These are phyloP conservation scores for Catharus fuscescens DNA, from an alignment of 2,113 vertebrate genomes.

Conservation along the genomic window DNA sequence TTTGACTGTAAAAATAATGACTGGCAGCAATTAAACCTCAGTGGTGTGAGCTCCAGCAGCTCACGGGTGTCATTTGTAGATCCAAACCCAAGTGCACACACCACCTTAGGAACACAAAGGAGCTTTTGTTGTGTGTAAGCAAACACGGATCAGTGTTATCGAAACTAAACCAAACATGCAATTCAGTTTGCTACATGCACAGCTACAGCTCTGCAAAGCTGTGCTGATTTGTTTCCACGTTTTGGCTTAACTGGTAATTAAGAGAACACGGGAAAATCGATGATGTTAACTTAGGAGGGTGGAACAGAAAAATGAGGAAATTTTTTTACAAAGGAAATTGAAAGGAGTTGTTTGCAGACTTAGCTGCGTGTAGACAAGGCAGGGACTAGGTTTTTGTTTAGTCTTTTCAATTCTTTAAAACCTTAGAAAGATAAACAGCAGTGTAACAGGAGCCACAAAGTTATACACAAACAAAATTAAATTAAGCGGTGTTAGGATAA, in stretches of 20 bases:
- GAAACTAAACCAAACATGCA: fast-evolving
- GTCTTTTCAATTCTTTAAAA: not conserved
- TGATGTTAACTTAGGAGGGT: not conserved
- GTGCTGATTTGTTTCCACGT: not conserved
- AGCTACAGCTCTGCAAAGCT: not conserved
- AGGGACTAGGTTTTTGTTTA: not conserved
- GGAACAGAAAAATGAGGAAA: not conserved
- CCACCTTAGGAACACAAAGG: not conserved
- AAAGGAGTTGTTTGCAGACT: not conserved
- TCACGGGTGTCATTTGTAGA: fast-evolving
- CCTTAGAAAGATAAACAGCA: not conserved
- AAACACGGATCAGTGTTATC: fast-evolving
- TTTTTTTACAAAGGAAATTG: not conserved
- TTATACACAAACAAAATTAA: not conserved
- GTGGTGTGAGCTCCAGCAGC: not conserved
- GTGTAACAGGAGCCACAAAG: not conserved
- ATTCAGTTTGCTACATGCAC: fast-evolving
- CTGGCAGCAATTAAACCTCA: not conserved
- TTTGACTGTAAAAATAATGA: not conserved
- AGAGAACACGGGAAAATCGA: not conserved
- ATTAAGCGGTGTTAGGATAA: not conserved
- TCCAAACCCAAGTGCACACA: fast-evolving
- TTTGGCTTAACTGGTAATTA: not conserved
- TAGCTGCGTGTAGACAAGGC: fast-evolving
- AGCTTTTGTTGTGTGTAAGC: not conserved